phyloP scores from a whole-genome alignment of 2,888 invertebrate genomes.

The Cryptocephalus moraei region DNA sequence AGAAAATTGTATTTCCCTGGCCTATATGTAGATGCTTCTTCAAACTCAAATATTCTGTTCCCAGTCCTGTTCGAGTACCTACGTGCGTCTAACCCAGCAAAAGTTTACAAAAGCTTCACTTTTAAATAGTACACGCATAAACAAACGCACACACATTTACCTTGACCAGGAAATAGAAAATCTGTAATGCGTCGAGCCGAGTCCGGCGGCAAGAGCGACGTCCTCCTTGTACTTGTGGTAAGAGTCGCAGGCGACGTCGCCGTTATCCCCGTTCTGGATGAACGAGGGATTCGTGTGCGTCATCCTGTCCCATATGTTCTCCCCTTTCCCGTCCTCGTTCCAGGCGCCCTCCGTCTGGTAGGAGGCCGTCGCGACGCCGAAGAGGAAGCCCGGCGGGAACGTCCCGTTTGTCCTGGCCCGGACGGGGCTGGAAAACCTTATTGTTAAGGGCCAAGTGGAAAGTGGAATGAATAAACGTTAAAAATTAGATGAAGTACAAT shows the following conservation, averaged over 20 bases:
- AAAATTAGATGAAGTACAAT: no score
- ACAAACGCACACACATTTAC: neutral
- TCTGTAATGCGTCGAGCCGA: slow-evolving; percentile 18
- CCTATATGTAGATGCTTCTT: no score
- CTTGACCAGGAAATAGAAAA: slow-evolving; percentile 13
- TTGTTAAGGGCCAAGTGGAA: no score
- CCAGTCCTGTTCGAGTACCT: no score
- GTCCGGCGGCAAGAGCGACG: neutral
- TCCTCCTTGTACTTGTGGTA: slow-evolving; percentile 48
- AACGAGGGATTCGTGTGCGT: slow-evolving; percentile 42
- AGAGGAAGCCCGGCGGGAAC: slow-evolving; percentile 13
- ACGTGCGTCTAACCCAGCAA: no score
- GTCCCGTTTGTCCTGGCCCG: slow-evolving; percentile 1
- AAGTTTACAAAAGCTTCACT: no score
- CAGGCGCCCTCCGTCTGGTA: slow-evolving; percentile 18
- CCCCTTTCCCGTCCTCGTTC: slow-evolving; percentile 42
- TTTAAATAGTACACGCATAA: no score
- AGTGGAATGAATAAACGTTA: no score
- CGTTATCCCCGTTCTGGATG: slow-evolving; percentile 45
- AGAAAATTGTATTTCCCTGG: no score
- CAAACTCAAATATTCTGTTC: no score
- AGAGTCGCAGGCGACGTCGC: slow-evolving; percentile 54
- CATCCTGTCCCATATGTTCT: slow-evolving; percentile 59
- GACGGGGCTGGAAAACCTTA: neutral
- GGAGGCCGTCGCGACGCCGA: slow-evolving; percentile 15